These are phyloP conservation scores for Spizella passerina DNA, from an alignment of 2,797 vertebrate species.

Conservation along the genomic window DNA sequence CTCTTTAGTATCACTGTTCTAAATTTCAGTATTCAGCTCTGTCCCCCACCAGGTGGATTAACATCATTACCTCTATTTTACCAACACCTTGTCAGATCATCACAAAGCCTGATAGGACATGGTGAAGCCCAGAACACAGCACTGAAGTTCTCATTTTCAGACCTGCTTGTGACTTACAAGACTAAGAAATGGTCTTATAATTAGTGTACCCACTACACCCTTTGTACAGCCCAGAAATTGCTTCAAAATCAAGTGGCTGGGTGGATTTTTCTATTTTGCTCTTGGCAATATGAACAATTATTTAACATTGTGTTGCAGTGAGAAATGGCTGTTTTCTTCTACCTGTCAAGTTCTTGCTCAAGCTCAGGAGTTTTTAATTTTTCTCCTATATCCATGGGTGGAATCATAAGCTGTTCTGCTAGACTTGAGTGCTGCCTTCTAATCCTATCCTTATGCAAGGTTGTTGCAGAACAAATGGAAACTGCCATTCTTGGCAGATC, in stretches of 20 bases:
- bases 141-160: background rate
- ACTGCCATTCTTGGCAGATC: background rate
- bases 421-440: background rate
- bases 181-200: background rate
- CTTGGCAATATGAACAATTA: background rate
- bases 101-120: background rate
- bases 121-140: background rate
- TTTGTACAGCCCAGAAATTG: background rate
- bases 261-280: background rate
- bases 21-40: background rate
- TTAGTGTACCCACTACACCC: rapidly evolving
- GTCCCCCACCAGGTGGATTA: background rate
- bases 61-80: background rate
- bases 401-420: background rate
- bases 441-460: background rate
- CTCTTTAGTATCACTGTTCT: background rate
- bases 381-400: background rate
- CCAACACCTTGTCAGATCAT: background rate
- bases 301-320: background rate
- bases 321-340: background rate
- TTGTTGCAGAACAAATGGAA: background rate
- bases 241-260: background rate
- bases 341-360: background rate
- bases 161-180: background rate
- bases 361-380: background rate